Base-by-base conservation (phyloP, 2,113 vertebrate genomes). In the Pygoscelis adeliae region DNA sequence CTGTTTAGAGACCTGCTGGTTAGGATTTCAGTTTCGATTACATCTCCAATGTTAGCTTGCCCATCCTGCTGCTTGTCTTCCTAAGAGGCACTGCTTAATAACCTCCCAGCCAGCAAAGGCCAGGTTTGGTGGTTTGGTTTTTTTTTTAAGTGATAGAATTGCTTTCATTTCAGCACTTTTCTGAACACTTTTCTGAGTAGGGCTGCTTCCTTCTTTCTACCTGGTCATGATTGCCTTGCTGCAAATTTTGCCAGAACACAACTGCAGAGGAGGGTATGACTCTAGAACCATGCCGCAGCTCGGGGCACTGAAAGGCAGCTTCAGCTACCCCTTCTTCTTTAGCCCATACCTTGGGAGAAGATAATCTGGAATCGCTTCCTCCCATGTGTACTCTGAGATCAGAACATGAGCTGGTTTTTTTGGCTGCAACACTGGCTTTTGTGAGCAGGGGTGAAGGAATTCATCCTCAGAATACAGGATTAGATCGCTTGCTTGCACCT, bases 391-490 rank as follows among this genome's bases (percentile, higher is more conserved):
- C 81, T 94, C 92, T 58, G 65, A 97, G 94, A 95, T 96, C 78
- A 94, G 90, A 95, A 87, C 87, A 21, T 67, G 49, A 83, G 79
- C 61, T 85, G 78, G 0, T 56, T 90, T 87, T 76, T 95, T 76
- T 96, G 73, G 59, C 72, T 84, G 74, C 50, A 84, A 90, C 20
- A 34, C 90, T 95, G 81, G 74, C 83, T 77, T 56, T n/a, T 67
- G 42, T 78, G 94, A 91, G 71, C 72, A 91, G 83, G 63, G 53
- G 42, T 82, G 93, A 92, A 97, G 52, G 66, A 84, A 81, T 95
- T 92, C 90, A 38, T 69, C 69, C 90, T 93, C 89, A 94, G 96
- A 96, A 86, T 77, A 87, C 19, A 87, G 62, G 85, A 96, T 95
- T 91, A 94, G 27, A 36, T 63, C 29, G 11, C 63, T 82, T 62